phyloP scores from a whole-genome alignment of 2,797 vertebrate species.

The Gallinago nigripennis region DNA sequence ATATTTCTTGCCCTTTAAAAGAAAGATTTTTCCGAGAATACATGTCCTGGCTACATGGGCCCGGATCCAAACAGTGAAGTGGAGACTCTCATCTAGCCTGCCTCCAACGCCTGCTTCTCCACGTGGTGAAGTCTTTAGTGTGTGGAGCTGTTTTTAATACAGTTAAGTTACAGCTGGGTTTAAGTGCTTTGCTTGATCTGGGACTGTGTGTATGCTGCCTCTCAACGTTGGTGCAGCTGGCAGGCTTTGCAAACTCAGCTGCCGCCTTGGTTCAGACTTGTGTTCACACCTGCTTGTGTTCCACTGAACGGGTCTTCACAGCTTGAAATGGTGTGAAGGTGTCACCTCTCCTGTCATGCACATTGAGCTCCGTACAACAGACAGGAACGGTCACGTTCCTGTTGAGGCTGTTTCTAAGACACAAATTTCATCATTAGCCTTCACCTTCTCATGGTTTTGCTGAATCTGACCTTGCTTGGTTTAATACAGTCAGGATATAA shows the following conservation, averaged over 20 bases:
- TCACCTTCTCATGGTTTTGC: background rate
- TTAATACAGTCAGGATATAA: background rate
- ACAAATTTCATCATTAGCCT: background rate
- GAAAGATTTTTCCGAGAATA: background rate
- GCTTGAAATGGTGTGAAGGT: rapidly evolving
- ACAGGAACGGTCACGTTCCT: rapidly evolving
- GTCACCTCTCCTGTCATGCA: background rate
- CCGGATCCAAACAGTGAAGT: background rate
- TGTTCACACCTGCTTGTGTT: background rate
- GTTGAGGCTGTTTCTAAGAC: background rate
- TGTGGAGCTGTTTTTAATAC: background rate
- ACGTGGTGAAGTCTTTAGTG: background rate
- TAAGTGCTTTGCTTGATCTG: background rate
- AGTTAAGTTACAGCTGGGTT: background rate
- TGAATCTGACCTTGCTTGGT: background rate
- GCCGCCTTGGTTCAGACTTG: too few relatives aligned
- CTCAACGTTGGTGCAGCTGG: rapidly evolving
- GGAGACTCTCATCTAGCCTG: background rate
- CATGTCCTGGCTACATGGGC: rapidly evolving
- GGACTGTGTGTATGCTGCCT: rapidly evolving
- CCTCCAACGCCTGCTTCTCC: background rate
- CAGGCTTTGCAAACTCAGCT: background rate
- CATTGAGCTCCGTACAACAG: background rate
- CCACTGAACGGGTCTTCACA: background rate
- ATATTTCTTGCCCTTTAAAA: conserved; percentile 31